Evolutionary conservation across 2,888 invertebrate genomes (phyloP), one percentile per base, ranked within the genome.

Genomic region (Harpalus rubripes): DNA sequence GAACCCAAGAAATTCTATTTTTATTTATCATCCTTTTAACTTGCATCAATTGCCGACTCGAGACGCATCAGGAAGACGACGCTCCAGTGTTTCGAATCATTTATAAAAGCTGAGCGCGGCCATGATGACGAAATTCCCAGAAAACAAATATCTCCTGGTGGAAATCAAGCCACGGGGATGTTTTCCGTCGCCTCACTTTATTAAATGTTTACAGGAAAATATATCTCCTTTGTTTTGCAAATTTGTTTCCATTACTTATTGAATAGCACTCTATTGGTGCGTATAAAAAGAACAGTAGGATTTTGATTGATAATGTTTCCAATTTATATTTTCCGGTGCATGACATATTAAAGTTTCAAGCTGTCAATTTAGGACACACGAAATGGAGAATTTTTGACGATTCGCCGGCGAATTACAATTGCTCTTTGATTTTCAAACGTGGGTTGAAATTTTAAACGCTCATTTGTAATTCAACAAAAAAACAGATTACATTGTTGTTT

Each of bases 71-170:
- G 15, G 22, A 52, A 52, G 76, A 84, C 78, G 65, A 78, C 65
- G 61, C 78, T 65, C 63, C 26, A 32, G 78, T 84, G 65, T 84
- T 78, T 78, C 63, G 63, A 84, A 84, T 84, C 84, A 84, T 84
- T 84, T 84, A 84, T 84, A 84, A 78, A 78, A 84, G 44, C 44
- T 52, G 52, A 41, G 44, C 26, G 74, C 22, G 56, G 81, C 52
- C 39, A 59, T 63, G 78, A 84, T 78, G 84, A 65, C 78, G 78
- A 61, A 61, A 61, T 44, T 68, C 87, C 85, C 87, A 86, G 89
- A 88, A 90, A 89, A 90, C 90, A 89, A 90, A 90, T 90, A 90
- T 90, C 88, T 89, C 90, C 89, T 89, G 87, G 88, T 89, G 90
- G 90, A 90, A 90, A 90, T 90, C 90, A 89, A 89, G 88, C 41